Evolutionary conservation across 2,888 invertebrate species (phyloP).

Genomic region (Hofmannophila pseudospretella): DNA sequence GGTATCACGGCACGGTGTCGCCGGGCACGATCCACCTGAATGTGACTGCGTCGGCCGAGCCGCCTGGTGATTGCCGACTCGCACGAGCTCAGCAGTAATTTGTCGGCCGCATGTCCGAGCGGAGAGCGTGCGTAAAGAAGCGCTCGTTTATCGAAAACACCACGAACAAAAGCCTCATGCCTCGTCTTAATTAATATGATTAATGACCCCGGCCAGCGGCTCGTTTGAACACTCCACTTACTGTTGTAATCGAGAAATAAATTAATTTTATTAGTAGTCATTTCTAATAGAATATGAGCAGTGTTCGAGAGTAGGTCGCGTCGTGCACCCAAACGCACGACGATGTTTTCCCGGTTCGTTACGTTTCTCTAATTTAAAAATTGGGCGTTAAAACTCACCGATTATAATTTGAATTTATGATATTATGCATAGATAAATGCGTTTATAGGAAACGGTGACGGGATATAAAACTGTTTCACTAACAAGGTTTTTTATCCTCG

Average conservation of each 20-base stretch:
- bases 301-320: constrained; percentile 3
- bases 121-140: constrained; percentile 34
- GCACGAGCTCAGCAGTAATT: constrained; percentile 30
- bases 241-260: constrained; percentile 74
- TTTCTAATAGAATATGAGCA: constrained; percentile 65
- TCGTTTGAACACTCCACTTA: constrained; percentile 65
- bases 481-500: constrained; percentile 46
- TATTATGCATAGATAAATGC: constrained; percentile 55
- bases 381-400: constrained; percentile 69
- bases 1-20: constrained; percentile 27
- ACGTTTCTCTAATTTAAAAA: constrained; percentile 67
- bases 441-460: constrained; percentile 53
- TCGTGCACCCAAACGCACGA: constrained; percentile 38
- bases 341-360: constrained; percentile 53
- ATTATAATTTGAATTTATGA: constrained; percentile 70
- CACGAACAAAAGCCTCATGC: constrained; percentile 68
- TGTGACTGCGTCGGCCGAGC: constrained; percentile 12
- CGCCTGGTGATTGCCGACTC: constrained; percentile 33
- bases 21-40: constrained; percentile 14
- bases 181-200: constrained; percentile 77
- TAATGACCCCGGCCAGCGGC: constrained; percentile 63
- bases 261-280: constrained; percentile 74
- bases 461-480: constrained; percentile 47
- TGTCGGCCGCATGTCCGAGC: constrained; percentile 40
- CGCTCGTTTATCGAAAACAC: constrained; percentile 48